These are phyloP conservation scores for Hystrix cristata DNA, from an alignment of 2,113 vertebrate species.

Conservation along the genomic window DNA sequence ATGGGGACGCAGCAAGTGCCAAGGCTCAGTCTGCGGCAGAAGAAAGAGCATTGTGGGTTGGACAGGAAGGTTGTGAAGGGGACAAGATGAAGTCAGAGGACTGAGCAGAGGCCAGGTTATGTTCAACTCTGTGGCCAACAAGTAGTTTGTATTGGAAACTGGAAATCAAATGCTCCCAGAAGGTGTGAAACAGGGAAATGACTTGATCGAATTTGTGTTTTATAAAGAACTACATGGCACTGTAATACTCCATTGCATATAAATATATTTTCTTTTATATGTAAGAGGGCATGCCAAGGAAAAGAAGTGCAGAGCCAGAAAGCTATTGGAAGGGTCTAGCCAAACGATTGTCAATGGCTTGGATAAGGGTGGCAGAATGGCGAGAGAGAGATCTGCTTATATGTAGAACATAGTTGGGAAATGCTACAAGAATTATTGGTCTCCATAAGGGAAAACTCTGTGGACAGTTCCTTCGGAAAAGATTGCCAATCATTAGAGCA, in stretches of 20 bases:
- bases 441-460: not conserved
- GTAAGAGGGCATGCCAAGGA: not conserved
- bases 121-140: accelerated
- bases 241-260: no score
- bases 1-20: no score
- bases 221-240: not conserved
- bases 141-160: not conserved
- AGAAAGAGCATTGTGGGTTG: not conserved
- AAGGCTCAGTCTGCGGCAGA: not conserved
- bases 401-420: not conserved
- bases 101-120: not conserved
- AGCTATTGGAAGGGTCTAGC: not conserved
- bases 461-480: not conserved
- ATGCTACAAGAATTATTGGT: not conserved
- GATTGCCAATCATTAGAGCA: not conserved
- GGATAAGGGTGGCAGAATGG: no score
- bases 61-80: not conserved
- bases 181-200: not conserved
- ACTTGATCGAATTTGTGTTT: not conserved
- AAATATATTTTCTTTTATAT: no score
- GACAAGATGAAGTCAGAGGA: no score
- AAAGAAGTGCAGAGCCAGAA: not conserved
- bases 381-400: not conserved
- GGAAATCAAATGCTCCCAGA: not conserved
- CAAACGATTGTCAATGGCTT: no score